These are phyloP conservation scores for Anas platyrhynchos DNA, from an alignment of 2,113 vertebrate genomes.

Conservation along the genomic window DNA sequence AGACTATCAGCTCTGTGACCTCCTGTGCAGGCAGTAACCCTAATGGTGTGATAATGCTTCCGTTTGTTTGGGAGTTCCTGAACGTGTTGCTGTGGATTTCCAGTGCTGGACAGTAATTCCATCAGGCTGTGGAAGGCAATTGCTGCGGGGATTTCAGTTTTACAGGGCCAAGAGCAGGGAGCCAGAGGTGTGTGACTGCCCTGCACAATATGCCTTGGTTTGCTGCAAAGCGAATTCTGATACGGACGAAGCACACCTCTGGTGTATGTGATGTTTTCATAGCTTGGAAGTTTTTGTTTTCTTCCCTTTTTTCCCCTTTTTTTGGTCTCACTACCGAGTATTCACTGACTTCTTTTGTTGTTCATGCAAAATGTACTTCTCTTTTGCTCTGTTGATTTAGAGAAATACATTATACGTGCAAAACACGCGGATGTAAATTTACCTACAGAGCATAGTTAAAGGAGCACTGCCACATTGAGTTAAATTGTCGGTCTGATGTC, in stretches of 20 bases:
- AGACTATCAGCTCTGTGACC: conserved; percentile 16
- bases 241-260: background rate
- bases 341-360: background rate
- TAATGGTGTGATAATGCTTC: background rate
- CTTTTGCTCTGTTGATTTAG: conserved; percentile 54
- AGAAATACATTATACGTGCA: conserved; percentile 19
- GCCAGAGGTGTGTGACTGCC: background rate
- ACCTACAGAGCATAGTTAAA: background rate
- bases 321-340: background rate
- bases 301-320: background rate
- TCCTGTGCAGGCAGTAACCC: background rate
- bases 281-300: background rate
- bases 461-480: background rate
- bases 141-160: background rate
- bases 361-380: background rate
- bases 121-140: background rate
- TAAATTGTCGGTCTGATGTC: background rate
- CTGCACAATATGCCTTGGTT: background rate
- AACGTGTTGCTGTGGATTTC: background rate
- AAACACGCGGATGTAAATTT: background rate
- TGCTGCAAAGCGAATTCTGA: background rate
- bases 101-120: background rate
- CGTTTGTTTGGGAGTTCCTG: background rate
- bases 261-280: conserved; percentile 2
- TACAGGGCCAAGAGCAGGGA: background rate